These are phyloP conservation scores for Achlya flavicornis DNA, from an alignment of 2,888 invertebrate species.

Conservation along the genomic window DNA sequence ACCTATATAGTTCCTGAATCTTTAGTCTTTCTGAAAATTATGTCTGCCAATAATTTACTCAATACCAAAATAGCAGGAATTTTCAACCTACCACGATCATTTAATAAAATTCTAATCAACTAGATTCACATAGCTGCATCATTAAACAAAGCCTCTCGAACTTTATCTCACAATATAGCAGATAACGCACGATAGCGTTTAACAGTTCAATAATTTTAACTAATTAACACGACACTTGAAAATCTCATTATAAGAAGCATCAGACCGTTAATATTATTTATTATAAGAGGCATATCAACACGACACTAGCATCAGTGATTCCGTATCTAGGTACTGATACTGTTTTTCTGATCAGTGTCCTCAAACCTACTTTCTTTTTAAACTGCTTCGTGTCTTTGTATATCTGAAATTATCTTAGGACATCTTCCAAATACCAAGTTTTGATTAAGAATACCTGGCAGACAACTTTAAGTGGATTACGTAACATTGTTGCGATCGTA, in stretches of 20 bases:
- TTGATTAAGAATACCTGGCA: too few relatives aligned
- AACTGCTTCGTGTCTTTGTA: not conserved
- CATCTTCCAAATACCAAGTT: too few relatives aligned
- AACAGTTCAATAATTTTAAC: constrained; percentile 40
- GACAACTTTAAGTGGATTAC: too few relatives aligned
- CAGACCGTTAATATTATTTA: constrained; percentile 50
- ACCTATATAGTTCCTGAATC: too few relatives aligned
- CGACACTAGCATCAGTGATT: not conserved
- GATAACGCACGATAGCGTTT: constrained; percentile 34
- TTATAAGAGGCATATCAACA: not conserved
- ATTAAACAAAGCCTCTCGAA: not conserved
- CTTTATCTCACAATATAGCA: not conserved
- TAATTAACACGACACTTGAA: constrained; percentile 56
- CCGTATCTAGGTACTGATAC: not conserved
- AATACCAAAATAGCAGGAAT: too few relatives aligned
- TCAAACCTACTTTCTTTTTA: not conserved
- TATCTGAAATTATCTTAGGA: too few relatives aligned
- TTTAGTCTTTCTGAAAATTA: too few relatives aligned
- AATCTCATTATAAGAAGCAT: constrained; percentile 53
- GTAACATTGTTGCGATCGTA: too few relatives aligned
- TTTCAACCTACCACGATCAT: not conserved
- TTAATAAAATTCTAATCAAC: not conserved
- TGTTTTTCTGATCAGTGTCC: too few relatives aligned
- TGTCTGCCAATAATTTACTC: not conserved
- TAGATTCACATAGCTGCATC: not conserved